Evolutionary conservation across 1,140 invertebrate species (phyloP).

Genomic region (Muscidifurax raptorellus): DNA sequence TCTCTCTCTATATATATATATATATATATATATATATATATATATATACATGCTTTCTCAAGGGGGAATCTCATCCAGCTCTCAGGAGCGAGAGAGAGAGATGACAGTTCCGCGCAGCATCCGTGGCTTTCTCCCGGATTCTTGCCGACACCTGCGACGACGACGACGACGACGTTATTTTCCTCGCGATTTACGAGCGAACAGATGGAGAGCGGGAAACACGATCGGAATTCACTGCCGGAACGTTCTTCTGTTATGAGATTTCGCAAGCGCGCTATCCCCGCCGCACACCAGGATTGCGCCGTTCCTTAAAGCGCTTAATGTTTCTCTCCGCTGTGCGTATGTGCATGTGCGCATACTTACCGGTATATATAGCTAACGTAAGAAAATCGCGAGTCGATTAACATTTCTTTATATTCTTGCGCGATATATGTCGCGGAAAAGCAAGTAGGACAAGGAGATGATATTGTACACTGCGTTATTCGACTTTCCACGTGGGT

Average conservation of each 20-base stretch:
- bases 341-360: background rate
- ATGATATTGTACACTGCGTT: background rate
- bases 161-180: conserved; percentile 30
- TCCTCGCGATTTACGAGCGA: conserved; percentile 39
- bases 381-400: background rate
- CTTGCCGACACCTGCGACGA: background rate
- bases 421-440: background rate
- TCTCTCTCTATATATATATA: too few relatives aligned
- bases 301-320: background rate
- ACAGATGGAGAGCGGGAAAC: conserved; percentile 35
- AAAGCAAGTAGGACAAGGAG: background rate
- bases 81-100: too few relatives aligned
- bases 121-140: conserved; percentile 46
- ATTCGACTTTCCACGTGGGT: too few relatives aligned
- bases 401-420: too few relatives aligned
- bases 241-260: conserved; percentile 44
- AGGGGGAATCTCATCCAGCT: background rate
- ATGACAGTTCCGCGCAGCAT: background rate
- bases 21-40: background rate
- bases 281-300: conserved; percentile 6
- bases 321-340: too few relatives aligned
- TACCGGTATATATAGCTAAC: too few relatives aligned
- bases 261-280: conserved; percentile 20
- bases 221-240: conserved; percentile 27
- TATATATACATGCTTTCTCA: background rate